Base-by-base conservation (phyloP, 2,797 vertebrate species). In the Rhinella marina region DNA sequence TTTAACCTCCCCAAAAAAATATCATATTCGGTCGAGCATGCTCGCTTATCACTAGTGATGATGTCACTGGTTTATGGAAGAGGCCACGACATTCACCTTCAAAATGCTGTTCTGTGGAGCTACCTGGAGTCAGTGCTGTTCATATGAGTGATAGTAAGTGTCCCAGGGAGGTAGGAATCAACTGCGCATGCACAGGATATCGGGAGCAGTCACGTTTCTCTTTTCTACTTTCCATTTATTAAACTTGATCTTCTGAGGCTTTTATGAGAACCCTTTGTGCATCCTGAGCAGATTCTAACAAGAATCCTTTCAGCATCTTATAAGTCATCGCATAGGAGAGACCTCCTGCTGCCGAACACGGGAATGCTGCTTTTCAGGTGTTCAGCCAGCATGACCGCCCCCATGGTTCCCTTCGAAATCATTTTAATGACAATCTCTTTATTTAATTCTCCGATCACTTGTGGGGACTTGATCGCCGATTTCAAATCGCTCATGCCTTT, bases 261-360 rank as follows among this genome's bases (percentile, higher is more conserved):
- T 82, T 82, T 59, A 80, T 56, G n/a, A 82, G 21, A 66, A 82
- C 32, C 11, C 61, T 48, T n/a, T 27, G 21, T 1, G 80, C 80
- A 82, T 82, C 80, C 0, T 66, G 6, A 1, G 23, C 17, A 17
- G n/a, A 2, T 48, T 82, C 61, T 16, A n/a, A 16, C 32, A 82
- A 52, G 14, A 82, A 82, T 5, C 14, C 23, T 25, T 8, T 11
- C 1, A 82, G 80, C 80, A 66, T 66, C 8, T 0, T 2, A 17
- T 50, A 66, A 4, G 61, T 50, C 1, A 23, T 50, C 1, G 1
- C 23, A 16, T 16, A 82, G 0, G 80, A 66, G 59, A 82, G 0
- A 5, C 11, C 23, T 16, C 11, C 80, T 16, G 80, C 23, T 25
- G 12, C 61, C 61, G 25, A 82, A 12, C 16, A 82, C 1, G 8